Base-by-base conservation (phyloP, 2,888 invertebrate genomes). In the Leucania comma region DNA sequence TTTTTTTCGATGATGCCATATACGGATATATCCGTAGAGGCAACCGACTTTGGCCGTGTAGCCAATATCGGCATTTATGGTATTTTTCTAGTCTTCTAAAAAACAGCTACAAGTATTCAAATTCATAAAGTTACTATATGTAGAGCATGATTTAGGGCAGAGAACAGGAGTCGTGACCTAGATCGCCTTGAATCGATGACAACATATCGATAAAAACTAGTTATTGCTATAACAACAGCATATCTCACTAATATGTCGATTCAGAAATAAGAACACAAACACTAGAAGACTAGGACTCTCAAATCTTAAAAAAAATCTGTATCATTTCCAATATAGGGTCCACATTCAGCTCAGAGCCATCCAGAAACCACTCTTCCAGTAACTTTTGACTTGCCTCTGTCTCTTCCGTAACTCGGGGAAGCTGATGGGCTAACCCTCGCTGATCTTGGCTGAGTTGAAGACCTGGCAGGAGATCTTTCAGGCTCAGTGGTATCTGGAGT, bases 311-410 rank as follows among this genome's bases (percentile, higher is more conserved):
- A 53, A 38, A 38, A 35, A 48, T 46, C 17, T 38, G 35, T 22
- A 26, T 42, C 17, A 8, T 24, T 22, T 20, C 38, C 14, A 46
- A 60, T 24, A 24, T 24, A 22, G 0, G 38, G 53, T 63, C 70
- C 48, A 50, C 62, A 62, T 26, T 42, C 35, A 72, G 38, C 29
- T 75, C 62, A 98, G 67, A 98, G 96, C 98, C 98, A 98, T 1
- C 98, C 98, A 22, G 97, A 97, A 75, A 97, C 97, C 78, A 97
- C 96, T 92, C 97, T 97, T 0, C 98, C 98, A 0, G 98, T 97
- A 1, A 97, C 97, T 87, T 97, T 97, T 3, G 98, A 98, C 88
- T 97, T 97, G 17, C 98, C 98, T 71, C 96, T 97, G 69, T 96
- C 97, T 46, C 96, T 57, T 1, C 96, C 77, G 84, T 94, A 90